Evolutionary conservation across 2,113 vertebrate species (phyloP), one percentile per base, ranked within the genome.

Genomic region (Uria lomvia): DNA sequence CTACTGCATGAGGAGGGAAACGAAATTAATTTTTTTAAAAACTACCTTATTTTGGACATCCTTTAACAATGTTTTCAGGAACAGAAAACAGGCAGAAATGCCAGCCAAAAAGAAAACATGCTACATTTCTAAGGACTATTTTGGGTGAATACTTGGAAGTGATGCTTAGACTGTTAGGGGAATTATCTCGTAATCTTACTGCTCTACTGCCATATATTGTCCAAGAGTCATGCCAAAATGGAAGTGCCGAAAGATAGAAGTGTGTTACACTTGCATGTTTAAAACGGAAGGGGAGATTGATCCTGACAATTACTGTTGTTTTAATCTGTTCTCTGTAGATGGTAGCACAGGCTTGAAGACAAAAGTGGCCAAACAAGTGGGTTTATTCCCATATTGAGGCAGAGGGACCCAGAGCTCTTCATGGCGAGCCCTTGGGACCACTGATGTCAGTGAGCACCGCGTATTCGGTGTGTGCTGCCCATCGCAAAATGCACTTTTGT

Each of bases 361-460:
- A 56, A 9, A 59, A 73, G 42, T 68, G 42, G 12, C 32, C 55
- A 63, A 62, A 68, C 2, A 3, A 7, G 5, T 42, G 30, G 24
- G 2, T 38, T 62, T 73, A 34, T 56, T 71, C 47, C 36, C 32
- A 12, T 6, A 10, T 32, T 67, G 21, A 23, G 42, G 10, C 23
- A 17, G 9, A 58, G 43, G 7, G 66, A 7, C 15, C 23, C 24
- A 17, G 52, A 42, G 11, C 17, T 22, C 34, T 78, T 75, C 8
- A 13, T 15, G 30, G n/a, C 0, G 1, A 72, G 55, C 26, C 26
- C 29, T 27, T 45, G 40, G 17, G 34, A 53, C 26, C 36, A 17
- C 0, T 43, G n/a, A 38, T 3, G 0, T 43, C 60, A 26, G 26
- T 8, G 26, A 73, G 21, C 38, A 49, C 10, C 19, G 5, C 27